Evolutionary conservation across 2,113 vertebrate genomes (phyloP), one percentile per base, ranked within the genome.

Genomic region (Melanostigma gelatinosum): DNA sequence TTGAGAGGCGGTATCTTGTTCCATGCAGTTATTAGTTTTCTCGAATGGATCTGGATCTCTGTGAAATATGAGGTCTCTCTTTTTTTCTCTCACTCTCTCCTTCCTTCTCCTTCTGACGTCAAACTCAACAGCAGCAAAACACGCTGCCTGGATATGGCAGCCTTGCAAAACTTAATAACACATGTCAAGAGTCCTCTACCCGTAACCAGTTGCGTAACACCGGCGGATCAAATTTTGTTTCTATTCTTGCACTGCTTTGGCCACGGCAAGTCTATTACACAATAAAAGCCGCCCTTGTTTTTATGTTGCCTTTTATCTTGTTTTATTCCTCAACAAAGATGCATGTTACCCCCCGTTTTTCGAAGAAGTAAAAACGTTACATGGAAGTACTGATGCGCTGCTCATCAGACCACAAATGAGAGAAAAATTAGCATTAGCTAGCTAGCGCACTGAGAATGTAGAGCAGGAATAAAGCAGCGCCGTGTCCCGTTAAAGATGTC

Each of bases 191-290:
- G 83, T 89, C 82, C 65, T 76, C 60, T 82, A 89, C 79, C 70
- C 87, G 81, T 75, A 89, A 74, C 32, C 54, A 81, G 80, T 93
- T 94, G 92, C 85, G 87, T 87, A 93, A 94, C 82, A 78, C 85
- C 46, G 65, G 82, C 58, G 84, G 86, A 91, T 90, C 84, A 83
- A 74, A 83, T 88, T 81, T 77, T 78, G 79, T 48, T 80, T 85
- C 83, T 87, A 86, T 91, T 91, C 91, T 90, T 88, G 70, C 46
- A 20, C 72, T 5, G 40, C 71, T 42, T 86, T 82, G 88, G 90
- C 86, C 2, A 0, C 12, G 1, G 79, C 48, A 63, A 38, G n/a
- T 68, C 66, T 72, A 60, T 94, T 93, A 88, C 84, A 91, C 90
- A 91, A 92, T 83, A 75, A 84, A 78, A 72, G 11, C 40, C 42